Evolutionary conservation across 2,888 invertebrate species (phyloP), one percentile per base, ranked within the genome.

Genomic region (Allygus modestus): DNA sequence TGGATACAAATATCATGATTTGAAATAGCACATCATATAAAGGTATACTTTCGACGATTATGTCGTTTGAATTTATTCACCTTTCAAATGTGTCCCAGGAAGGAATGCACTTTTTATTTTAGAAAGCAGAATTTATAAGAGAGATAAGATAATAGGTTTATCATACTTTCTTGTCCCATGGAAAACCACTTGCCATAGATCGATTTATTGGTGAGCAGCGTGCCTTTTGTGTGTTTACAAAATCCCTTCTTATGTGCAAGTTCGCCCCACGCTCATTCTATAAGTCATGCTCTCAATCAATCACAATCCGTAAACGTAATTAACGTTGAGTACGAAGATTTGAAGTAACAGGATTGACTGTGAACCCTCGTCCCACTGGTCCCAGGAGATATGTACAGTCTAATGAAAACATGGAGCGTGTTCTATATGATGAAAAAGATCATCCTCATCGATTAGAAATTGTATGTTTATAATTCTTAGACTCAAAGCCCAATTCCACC

Each of bases 181-280:
- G 75, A 75, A 75, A 75, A 20, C 20, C 46, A 41, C 20, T 75
- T 75, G 75, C n/a, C n/a, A n/a, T n/a, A n/a, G n/a, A 75, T 75
- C 75, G 75, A 41, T 43, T 75, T 43, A 75, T 43, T 43, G 75
- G 43, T 75, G 75, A 20, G 46, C 75, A 75, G 33, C 71, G 71
- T 71, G 71, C 71, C 31, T 71, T 71, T 33, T 43, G 75, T 75
- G 46, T 41, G 9, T 20, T 75, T 75, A 75, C 75, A 37, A 41
- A 43, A 75, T n/a, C 23, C 43, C 20, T 23, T 43, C 75, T 43
- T 75, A 75, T 75, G 75, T 33, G 71, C 4, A 31, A 20, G 20
- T 33, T 33, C 33, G 15, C 2, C 71, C 46, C 46, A 12, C 46
- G 17, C 43, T 41, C 41, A 75, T 2, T 43, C 5, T 43, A 75